Evolutionary conservation across 2,797 vertebrate species (phyloP).

Genomic region (Manis javanica): DNA sequence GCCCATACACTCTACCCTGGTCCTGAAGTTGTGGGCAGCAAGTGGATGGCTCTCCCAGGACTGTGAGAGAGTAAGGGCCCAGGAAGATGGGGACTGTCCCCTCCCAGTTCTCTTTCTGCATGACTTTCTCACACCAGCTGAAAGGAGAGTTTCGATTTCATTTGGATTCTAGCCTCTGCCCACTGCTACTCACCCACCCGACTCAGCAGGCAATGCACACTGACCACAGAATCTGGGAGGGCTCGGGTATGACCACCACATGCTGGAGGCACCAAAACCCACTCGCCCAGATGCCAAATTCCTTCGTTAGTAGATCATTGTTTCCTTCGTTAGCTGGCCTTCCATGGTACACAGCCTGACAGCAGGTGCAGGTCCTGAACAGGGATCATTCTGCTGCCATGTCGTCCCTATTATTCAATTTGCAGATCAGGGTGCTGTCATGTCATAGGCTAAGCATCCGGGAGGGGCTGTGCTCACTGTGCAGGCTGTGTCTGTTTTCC

Average conservation of each 20-base stretch:
- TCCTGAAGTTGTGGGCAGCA: accelerated
- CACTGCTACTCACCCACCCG: background rate
- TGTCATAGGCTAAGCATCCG: background rate
- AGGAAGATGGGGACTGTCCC: background rate
- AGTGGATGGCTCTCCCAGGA: background rate
- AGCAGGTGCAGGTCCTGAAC: background rate
- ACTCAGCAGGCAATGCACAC: background rate
- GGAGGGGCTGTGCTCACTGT: too few relatives aligned
- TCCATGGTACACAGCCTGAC: background rate
- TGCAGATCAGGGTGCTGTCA: background rate
- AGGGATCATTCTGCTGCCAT: background rate
- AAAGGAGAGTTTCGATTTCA: background rate
- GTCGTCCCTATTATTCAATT: background rate
- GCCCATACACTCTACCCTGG: background rate
- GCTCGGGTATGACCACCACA: background rate
- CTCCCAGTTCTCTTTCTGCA: too few relatives aligned
- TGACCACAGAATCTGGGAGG: background rate
- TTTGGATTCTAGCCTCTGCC: background rate
- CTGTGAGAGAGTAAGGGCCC: accelerated
- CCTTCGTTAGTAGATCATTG: background rate
- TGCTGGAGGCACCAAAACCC: background rate
- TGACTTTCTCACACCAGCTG: background rate
- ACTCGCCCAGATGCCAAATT: background rate
- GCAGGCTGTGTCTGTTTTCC: too few relatives aligned
- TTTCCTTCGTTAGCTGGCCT: background rate